Base-by-base conservation (phyloP, 2,888 invertebrate species). In the Camponotus fellah region DNA sequence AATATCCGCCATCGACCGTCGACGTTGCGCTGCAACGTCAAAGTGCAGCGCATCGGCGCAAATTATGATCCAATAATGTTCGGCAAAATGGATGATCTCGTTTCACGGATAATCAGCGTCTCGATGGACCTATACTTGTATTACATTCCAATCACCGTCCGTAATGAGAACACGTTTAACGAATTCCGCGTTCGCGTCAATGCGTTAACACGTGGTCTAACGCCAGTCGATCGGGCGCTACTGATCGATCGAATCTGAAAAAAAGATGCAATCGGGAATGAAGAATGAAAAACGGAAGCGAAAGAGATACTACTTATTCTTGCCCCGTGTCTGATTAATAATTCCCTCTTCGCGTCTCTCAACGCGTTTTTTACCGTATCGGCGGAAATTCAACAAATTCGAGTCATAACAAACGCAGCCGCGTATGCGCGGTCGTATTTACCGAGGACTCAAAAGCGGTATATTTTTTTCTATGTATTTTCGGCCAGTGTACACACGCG, bases 41-140 rank as follows among this genome's bases (percentile, higher is more conserved):
- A 71, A 71, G 43, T 79, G 79, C 79, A 60, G 43, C 79, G 68
- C 77, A 77, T 58, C 58, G 58, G 58, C 71, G 79, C 79, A 82
- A 86, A 89, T 88, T 85, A 81, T 84, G 84, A 89, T 86, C 81
- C 87, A 72, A 89, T 87, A 84, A 79, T 64, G 69, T 53, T 53
- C 76, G 83, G 81, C 82, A 71, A 87, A 87, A 87, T 83, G 87
- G 82, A 86, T 83, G 89, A 85, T 84, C 84, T 82, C 84, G 89
- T 89, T 88, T 88, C 89, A 84, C 77, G 82, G 85, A 87, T 88
- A 85, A 89, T 89, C 88, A 87, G 74, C 80, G 82, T 77, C 53
- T 62, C 86, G 71, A 83, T 82, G 80, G 84, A 85, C 85, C 88
- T 80, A 84, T 83, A 85, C 83, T 83, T 85, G 82, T 80, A 89